Conservation (phyloP, 2,888 invertebrate species). For the Pyrrhosoma nymphula region DNA sequence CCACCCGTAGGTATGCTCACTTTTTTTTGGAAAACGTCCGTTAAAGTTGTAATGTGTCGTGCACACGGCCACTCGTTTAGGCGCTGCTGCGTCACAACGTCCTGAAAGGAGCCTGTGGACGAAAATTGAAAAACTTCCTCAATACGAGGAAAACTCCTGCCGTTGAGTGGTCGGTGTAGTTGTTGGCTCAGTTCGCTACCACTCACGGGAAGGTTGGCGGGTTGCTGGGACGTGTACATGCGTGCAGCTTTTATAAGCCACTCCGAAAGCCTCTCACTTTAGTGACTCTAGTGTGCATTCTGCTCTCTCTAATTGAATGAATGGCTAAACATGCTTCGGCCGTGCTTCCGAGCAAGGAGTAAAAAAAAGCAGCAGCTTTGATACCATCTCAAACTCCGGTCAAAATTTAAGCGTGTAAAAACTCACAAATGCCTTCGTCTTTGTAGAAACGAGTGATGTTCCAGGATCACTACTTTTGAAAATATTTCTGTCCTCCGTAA, state of each 20-base stretch:
- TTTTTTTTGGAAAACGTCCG: not conserved
- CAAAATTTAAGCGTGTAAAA: no score
- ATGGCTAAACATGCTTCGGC: no score
- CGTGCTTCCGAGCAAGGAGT: no score
- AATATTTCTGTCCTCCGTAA: no score
- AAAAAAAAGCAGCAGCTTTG: no score
- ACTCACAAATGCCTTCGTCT: no score
- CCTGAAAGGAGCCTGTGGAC: not conserved
- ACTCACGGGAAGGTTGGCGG: no score
- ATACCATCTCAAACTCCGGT: no score
- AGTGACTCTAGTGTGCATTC: not conserved
- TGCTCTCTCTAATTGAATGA: not conserved
- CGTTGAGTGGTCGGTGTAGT: not conserved
- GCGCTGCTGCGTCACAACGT: not conserved
- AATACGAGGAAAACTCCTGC: not conserved
- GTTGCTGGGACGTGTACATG: no score
- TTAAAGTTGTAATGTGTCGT: not conserved
- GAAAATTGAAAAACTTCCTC: slow-evolving; percentile 6
- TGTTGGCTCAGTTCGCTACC: not conserved
- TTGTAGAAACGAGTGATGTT: no score
- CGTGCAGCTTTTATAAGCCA: not conserved
- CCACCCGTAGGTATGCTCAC: not conserved
- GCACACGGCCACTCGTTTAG: not conserved
- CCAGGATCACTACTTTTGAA: no score
- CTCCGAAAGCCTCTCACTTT: not conserved